Conservation (phyloP, 2,888 invertebrate genomes). For the Xestoiulus laeticollis region DNA sequence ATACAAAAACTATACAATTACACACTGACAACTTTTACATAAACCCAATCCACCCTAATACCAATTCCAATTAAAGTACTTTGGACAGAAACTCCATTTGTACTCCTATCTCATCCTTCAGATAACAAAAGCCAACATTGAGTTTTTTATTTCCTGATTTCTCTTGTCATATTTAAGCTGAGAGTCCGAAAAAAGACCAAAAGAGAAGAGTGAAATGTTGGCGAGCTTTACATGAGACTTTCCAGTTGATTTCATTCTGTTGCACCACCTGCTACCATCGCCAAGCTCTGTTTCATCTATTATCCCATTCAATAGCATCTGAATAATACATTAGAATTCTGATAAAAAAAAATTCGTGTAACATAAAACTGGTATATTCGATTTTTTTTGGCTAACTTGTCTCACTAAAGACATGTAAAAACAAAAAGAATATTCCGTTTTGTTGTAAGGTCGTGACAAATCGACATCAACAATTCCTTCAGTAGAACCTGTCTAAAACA, state of each 20-base stretch:
- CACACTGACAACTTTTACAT: too few species aligned
- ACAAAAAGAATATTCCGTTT: background rate
- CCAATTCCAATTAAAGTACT: background rate
- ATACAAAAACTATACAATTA: too few species aligned
- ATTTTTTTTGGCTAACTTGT: background rate
- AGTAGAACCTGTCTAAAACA: too few species aligned
- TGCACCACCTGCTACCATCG: slow-evolving; percentile 15
- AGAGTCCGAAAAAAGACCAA: background rate
- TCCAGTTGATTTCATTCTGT: slow-evolving; percentile 22
- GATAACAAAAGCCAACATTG: background rate
- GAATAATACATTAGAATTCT: slow-evolving; percentile 21
- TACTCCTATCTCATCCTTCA: background rate
- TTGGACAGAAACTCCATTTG: background rate
- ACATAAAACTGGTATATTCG: background rate
- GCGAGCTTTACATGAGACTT: background rate
- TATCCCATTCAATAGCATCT: background rate
- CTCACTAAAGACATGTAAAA: background rate
- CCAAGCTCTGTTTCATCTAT: slow-evolving; percentile 28
- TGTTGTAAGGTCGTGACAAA: background rate
- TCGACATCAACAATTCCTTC: background rate
- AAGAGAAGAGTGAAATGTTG: background rate
- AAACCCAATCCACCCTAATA: background rate
- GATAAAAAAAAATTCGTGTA: background rate
- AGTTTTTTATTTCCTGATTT: background rate
- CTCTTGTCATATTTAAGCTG: background rate